Conservation (phyloP, 2,888 invertebrate genomes). For the Operophtera brumata region DNA sequence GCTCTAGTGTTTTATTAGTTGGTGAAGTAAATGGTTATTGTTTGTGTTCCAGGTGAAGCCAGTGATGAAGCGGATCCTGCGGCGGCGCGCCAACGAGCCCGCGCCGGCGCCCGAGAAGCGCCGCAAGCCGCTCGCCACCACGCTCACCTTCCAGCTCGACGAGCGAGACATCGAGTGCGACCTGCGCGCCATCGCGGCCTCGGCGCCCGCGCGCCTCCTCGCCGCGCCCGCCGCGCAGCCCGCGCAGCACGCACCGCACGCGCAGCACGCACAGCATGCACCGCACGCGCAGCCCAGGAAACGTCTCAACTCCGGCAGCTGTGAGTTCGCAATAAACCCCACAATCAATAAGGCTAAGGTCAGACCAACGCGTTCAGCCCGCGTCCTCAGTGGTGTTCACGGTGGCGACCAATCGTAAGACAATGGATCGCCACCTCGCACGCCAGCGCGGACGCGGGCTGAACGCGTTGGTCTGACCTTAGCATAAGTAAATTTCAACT, state of each 20-base stretch:
- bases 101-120: constrained; percentile 93
- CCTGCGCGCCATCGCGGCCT: constrained; percentile 87
- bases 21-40: no score
- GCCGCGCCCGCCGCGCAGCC: constrained; percentile 42
- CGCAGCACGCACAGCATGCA: no score
- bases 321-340: constrained; percentile 55
- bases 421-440: no score
- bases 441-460: no score
- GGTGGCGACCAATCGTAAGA: no score
- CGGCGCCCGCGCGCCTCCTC: constrained; percentile 62
- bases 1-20: no score
- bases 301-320: constrained; percentile 59
- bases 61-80: constrained; percentile 95
- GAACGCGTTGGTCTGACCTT: no score
- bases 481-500: no score
- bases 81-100: constrained; percentile 96
- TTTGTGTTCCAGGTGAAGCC: constrained; percentile 86
- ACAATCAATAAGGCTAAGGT: no score
- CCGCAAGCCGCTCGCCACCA: constrained; percentile 90
- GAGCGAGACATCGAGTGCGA: constrained; percentile 94
- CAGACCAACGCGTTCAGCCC: no score
- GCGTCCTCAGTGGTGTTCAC: no score
- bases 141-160: constrained; percentile 92
- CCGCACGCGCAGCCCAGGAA: constrained; percentile 57
- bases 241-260: constrained; percentile 42